phyloP scores from a whole-genome alignment of 2,113 vertebrate genomes.

The Nanger granti region DNA sequence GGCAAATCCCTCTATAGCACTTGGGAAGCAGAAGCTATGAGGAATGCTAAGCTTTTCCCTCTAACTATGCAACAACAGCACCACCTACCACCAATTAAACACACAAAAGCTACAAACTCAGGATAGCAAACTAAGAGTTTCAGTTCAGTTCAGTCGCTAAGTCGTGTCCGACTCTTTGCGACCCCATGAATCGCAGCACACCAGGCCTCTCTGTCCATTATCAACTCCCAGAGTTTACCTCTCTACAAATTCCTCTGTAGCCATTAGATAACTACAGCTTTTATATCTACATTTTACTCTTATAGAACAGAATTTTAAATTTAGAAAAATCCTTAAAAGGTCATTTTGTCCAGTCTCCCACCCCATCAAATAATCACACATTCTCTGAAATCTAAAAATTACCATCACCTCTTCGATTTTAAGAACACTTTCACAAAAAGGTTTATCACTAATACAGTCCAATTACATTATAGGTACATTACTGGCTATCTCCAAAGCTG shows the following conservation, averaged over 20 bases:
- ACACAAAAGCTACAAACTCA: not conserved
- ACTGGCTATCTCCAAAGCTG: not conserved
- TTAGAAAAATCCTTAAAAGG: not conserved
- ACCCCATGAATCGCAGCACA: no score
- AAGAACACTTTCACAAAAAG: not conserved
- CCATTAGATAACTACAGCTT: not conserved
- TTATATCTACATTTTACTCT: not conserved
- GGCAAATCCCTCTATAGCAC: not conserved
- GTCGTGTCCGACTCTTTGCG: no score
- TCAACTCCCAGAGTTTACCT: not conserved
- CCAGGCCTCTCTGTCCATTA: no score
- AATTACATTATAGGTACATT: not conserved
- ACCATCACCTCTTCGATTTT: not conserved
- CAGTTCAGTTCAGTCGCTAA: no score
- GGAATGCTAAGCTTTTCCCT: not conserved
- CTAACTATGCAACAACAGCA: conserved; percentile 33
- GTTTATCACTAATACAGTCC: not conserved
- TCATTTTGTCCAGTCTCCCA: not conserved
- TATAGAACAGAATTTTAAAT: not conserved
- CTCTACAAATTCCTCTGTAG: not conserved
- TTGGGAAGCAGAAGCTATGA: not conserved
- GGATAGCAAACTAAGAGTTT: not conserved
- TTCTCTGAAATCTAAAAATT: conserved; percentile 18
- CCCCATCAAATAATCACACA: not conserved
- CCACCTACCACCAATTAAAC: conserved; percentile 46